Evolutionary conservation across 2,113 vertebrate species (phyloP), one percentile per base, ranked within the genome.

Genomic region (Mobula birostris): DNA sequence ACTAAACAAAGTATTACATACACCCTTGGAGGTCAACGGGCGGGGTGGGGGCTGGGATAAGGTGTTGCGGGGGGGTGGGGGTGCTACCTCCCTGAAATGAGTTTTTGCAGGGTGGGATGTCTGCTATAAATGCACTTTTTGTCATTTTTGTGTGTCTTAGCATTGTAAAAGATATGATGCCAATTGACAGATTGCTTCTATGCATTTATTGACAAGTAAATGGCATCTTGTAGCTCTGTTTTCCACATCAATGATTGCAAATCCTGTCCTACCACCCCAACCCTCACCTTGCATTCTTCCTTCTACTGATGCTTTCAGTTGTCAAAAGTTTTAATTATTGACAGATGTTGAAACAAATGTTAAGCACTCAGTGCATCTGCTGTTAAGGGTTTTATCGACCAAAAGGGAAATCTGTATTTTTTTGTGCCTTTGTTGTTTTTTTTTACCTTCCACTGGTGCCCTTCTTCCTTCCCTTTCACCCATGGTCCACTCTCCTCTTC

Each of bases 331-430:
- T 32, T 63, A 61, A 61, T 87, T 61, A 12, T 88, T 63, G 32
- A 12, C 85, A 88, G 27, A 66, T 88, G 58, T 66, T 66, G 85
- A 88, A 88, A 88, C 66, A 88, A n/a, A 66, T 88, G 56, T 29
- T 66, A n/a, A 32, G 27, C 61, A 7, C 17, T 88, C 29, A 1
- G 12, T 88, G 21, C 58, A 66, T 6, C 29, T n/a, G 15, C n/a
- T 32, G n/a, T 66, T 32, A 61, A 87, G 56, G 56, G 17, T 87
- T 87, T 87, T 61, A 87, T 29, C 58, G 24, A 5, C 56, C 58
- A 87, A 87, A 63, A n/a, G 21, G 14, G 17, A 87, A 61, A 87
- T 87, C 58, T 4, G 58, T 61, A 29, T 6, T 4, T 8, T 80
- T 63, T 58, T n/a, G 48, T 88, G 32, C 7, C 5, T 15, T 27